Conservation (phyloP, 2,797 vertebrate genomes). For the Amblyopsis hoosieri region DNA sequence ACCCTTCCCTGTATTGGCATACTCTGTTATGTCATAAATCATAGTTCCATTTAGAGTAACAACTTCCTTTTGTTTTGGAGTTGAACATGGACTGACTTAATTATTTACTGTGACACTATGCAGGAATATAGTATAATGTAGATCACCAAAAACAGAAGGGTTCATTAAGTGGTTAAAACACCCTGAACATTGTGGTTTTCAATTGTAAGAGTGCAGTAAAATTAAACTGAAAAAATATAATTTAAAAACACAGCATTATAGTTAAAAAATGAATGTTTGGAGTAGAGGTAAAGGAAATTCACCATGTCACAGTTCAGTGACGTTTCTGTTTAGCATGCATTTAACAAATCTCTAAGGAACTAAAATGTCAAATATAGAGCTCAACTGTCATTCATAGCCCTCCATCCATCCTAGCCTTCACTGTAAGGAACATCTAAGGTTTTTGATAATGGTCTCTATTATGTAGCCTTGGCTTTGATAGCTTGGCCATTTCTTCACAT, state of each 20-base stretch:
- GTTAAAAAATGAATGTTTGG: neutral
- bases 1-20: constrained; percentile 44
- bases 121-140: constrained; percentile 19
- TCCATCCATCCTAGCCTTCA: constrained; percentile 10
- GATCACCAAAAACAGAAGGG: constrained; percentile 22
- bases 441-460: constrained; percentile 57
- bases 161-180: neutral
- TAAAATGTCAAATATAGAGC: constrained; percentile 9
- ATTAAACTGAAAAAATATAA: constrained; percentile 22
- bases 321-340: constrained; percentile 12
- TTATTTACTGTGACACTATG: constrained; percentile 18
- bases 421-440: constrained; percentile 25
- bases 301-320: neutral
- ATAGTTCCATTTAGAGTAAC: constrained; percentile 39
- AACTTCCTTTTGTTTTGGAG: constrained; percentile 60
- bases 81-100: constrained; percentile 29
- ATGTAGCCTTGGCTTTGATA: constrained; percentile 48
- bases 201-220: constrained; percentile 23
- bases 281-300: neutral
- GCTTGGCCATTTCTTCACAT: constrained; percentile 51
- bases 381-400: no score
- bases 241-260: constrained; percentile 15
- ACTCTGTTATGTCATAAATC: constrained; percentile 62
- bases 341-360: constrained; percentile 11
- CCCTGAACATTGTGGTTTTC: no score